Evolutionary conservation across 2,888 invertebrate genomes (phyloP), one percentile per base, ranked within the genome.

Genomic region (Chloromyia formosa): DNA sequence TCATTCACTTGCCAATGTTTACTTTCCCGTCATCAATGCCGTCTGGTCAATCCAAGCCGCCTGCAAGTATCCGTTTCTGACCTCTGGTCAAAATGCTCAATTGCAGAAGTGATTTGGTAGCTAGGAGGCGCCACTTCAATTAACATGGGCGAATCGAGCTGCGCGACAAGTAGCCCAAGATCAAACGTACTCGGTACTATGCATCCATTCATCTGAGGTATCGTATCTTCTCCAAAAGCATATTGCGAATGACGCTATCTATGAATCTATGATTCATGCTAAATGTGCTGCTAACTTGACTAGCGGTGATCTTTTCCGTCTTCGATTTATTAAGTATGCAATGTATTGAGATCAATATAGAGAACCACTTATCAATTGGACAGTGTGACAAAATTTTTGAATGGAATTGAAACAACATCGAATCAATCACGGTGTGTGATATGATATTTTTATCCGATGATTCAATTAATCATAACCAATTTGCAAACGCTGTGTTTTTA

Each of bases 61-160:
- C 27, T 35, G 27, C 14, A 9, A 45, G 35, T 35, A 66, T 71
- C 71, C 56, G 71, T 42, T 58, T 58, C 56, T 71, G 71, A 71
- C 71, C 71, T 42, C 20, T 56, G 58, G 53, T 71, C 58, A 20
- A 35, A 7, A 40, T 16, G 12, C 23, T 58, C 35, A 71, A 71
- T 35, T 58, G 71, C 40, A 40, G 71, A 71, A 71, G 58, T 71
- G 71, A 71, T 71, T 71, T 71, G 71, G 58, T 58, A 58, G 40
- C 58, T 40, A 40, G 18, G 10, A 58, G 71, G 71, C 71, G 71
- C 71, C 71, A 56, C 58, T 56, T 12, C 40, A 58, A 71, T 71
- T 71, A 53, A 20, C 42, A 71, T 14, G 71, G 22, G 16, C 27
- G 45, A 7, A 9, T 27, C 10, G 27, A 18, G 61, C 61, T 2